These are phyloP conservation scores for Noctua janthina DNA, from an alignment of 2,888 invertebrate genomes.

Conservation along the genomic window DNA sequence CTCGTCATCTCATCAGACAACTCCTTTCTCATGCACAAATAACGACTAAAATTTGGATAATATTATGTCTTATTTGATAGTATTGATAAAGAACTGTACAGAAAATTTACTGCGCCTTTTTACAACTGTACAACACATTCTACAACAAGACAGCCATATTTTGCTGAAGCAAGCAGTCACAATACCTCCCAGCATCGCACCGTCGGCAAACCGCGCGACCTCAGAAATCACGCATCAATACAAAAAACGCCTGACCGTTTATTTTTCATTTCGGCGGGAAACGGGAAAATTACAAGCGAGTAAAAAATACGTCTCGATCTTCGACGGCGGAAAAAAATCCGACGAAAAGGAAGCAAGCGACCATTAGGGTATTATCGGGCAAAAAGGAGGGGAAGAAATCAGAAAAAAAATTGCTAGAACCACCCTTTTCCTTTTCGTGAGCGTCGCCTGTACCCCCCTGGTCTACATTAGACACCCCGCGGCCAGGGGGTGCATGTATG, in stretches of 20 bases:
- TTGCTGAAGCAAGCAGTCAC: neutral
- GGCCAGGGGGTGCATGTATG: conserved; percentile 82
- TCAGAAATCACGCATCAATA: conserved; percentile 78
- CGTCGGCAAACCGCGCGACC: conserved; percentile 33
- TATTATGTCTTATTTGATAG: neutral
- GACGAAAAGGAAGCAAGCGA: conserved; percentile 89
- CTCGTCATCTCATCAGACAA: too few species aligned
- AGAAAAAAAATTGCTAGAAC: conserved; percentile 88
- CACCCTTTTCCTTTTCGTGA: conserved; percentile 90
- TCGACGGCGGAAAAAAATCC: conserved; percentile 83
- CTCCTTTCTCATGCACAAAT: neutral
- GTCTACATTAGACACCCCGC: conserved; percentile 84
- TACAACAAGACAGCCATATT: neutral
- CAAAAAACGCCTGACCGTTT: conserved; percentile 75
- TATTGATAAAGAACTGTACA: neutral
- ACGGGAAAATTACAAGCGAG: conserved; percentile 86
- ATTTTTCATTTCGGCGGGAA: conserved; percentile 86
- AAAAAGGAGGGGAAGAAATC: conserved; percentile 86
- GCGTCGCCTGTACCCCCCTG: conserved; percentile 83
- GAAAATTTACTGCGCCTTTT: neutral
- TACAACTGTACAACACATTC: neutral
- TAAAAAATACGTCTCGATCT: conserved; percentile 89
- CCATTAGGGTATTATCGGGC: conserved; percentile 90
- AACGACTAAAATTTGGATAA: neutral
- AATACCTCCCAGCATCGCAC: neutral